Conservation (phyloP, 2,797 vertebrate species). For the Anomalospiza imberbis region DNA sequence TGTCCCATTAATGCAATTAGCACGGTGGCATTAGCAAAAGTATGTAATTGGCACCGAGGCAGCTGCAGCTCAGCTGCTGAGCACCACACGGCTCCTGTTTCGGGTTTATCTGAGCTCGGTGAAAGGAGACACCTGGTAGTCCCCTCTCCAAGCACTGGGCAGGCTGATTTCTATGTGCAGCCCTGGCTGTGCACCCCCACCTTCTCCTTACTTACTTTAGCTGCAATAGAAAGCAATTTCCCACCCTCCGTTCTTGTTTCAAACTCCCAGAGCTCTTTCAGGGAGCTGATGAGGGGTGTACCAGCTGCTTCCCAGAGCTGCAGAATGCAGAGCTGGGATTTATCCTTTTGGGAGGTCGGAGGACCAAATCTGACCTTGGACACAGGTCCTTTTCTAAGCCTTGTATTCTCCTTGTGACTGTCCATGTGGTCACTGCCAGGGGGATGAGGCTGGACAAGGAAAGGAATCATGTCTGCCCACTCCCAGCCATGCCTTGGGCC, state of each 20-base stretch:
- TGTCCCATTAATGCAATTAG: constrained; percentile 42
- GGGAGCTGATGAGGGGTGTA: neutral
- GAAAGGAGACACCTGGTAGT: neutral
- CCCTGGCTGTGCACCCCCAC: neutral
- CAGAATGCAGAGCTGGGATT: rapidly evolving
- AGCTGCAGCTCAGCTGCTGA: neutral
- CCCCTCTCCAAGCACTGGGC: neutral
- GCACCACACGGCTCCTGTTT: rapidly evolving
- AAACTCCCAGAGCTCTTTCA: neutral
- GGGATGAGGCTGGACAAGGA: neutral
- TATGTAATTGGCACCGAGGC: neutral
- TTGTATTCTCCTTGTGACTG: neutral
- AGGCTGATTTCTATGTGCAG: neutral
- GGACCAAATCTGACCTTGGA: neutral
- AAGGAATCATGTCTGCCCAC: neutral
- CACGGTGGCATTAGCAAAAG: neutral
- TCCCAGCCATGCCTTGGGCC: neutral
- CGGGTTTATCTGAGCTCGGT: neutral
- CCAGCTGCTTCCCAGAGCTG: neutral
- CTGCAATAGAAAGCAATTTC: neutral
- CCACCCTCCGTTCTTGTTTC: neutral
- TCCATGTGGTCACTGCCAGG: neutral
- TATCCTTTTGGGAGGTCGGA: neutral
- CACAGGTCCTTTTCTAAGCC: neutral
- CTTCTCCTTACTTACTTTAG: neutral